Evolutionary conservation across 2,797 vertebrate species (phyloP).

Genomic region (Alcedo atthis): DNA sequence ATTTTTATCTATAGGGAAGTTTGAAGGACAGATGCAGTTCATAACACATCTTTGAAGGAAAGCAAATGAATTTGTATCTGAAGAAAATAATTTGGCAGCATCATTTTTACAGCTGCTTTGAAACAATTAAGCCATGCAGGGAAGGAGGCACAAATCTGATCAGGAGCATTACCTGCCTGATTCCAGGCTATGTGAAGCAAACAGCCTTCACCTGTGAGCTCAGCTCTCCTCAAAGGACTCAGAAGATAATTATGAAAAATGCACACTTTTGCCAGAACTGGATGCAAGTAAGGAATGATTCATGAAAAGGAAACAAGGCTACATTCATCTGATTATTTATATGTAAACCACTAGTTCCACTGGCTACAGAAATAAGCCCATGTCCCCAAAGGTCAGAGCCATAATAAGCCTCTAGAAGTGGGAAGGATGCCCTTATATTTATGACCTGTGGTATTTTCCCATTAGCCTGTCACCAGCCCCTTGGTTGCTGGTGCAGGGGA

Average conservation of each 20-base stretch:
- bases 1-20: not conserved
- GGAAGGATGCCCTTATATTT: not conserved
- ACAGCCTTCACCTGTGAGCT: not conserved
- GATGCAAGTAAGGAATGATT: slow-evolving; percentile 45
- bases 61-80: not conserved
- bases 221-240: not conserved
- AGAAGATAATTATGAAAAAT: not conserved
- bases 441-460: not conserved
- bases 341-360: slow-evolving; percentile 31
- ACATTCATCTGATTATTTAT: slow-evolving; percentile 62
- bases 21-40: not conserved
- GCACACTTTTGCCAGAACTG: slow-evolving; percentile 15
- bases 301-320: slow-evolving; percentile 41
- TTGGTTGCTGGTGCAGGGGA: accelerated
- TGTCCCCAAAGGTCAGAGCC: not conserved
- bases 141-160: not conserved
- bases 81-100: not conserved
- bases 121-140: not conserved
- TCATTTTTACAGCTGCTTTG: not conserved
- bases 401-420: not conserved
- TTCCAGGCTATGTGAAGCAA: not conserved
- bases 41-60: not conserved
- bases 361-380: not conserved
- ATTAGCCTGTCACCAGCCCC: not conserved
- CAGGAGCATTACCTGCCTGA: not conserved